Percentiles rank a stretch among this genome's conserved stretches.
phyloP scores from a whole-genome alignment of 2,888 invertebrate species.

The Thalpophila matura region DNA sequence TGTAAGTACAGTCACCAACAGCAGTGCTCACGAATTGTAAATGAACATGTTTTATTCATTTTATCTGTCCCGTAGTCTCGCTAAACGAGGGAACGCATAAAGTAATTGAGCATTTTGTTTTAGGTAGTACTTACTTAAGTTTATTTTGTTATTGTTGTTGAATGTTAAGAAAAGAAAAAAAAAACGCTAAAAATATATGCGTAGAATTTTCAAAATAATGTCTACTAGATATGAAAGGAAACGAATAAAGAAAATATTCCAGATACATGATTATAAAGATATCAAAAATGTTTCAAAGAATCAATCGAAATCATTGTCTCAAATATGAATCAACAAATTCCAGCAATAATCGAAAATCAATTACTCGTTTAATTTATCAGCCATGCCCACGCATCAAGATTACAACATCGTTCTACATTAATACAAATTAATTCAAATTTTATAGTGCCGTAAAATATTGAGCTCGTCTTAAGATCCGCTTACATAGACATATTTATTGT shows the following conservation, averaged over 20 bases:
- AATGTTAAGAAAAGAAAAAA: constrained; percentile 3
- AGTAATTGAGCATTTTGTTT: constrained; percentile 43
- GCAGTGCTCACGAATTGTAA: constrained; percentile 38
- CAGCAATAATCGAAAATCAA: constrained; percentile 48
- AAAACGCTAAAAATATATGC: background rate
- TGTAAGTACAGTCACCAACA: constrained; percentile 29
- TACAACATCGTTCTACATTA: constrained; percentile 48
- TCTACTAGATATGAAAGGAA: background rate
- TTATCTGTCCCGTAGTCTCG: constrained; percentile 16
- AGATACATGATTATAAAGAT: background rate
- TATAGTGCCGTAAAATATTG: constrained; percentile 49
- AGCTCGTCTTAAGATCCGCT: constrained; percentile 49
- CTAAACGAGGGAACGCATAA: constrained; percentile 25
- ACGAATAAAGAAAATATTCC: no score
- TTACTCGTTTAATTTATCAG: constrained; percentile 56
- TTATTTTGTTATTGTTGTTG: constrained; percentile 7
- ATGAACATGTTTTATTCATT: constrained; percentile 55
- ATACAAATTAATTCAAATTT: constrained; percentile 58
- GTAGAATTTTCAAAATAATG: background rate
- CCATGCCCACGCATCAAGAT: constrained; percentile 52
- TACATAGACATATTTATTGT: constrained; percentile 57
- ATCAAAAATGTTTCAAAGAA: constrained; percentile 1
- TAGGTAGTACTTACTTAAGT: background rate
- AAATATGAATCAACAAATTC: constrained; percentile 49
- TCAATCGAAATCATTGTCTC: constrained; percentile 34